Evolutionary conservation across 2,888 invertebrate genomes (phyloP).

Genomic region (Gymnoscelis rufifasciata): DNA sequence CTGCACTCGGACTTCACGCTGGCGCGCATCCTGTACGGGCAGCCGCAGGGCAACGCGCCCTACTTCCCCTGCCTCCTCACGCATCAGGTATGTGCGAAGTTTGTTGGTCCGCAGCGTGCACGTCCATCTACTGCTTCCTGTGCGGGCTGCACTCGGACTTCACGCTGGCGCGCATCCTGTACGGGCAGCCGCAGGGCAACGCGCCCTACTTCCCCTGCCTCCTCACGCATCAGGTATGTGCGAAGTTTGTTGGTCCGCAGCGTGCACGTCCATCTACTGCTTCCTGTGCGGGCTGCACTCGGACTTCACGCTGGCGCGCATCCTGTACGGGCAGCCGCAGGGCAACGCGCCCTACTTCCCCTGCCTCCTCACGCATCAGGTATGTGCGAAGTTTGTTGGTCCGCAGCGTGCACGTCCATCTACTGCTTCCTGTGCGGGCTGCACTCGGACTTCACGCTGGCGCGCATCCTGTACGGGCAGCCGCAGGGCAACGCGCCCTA

Average conservation of each 20-base stretch:
- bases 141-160: constrained; percentile 93
- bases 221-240: constrained; percentile 76
- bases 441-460: constrained; percentile 91
- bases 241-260: constrained; percentile 47
- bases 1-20: constrained; percentile 92
- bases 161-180: constrained; percentile 89
- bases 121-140: constrained; percentile 91
- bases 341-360: constrained; percentile 83
- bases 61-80: constrained; percentile 82
- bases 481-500: constrained; percentile 83
- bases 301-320: constrained; percentile 89
- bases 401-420: constrained; percentile 85
- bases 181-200: constrained; percentile 84
- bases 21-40: constrained; percentile 88
- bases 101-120: constrained; percentile 77
- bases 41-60: constrained; percentile 83
- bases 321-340: constrained; percentile 86
- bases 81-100: constrained; percentile 72
- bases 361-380: constrained; percentile 80
- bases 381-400: constrained; percentile 26
- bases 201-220: constrained; percentile 82
- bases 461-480: constrained; percentile 87
- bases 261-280: constrained; percentile 90
- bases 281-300: constrained; percentile 93
- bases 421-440: constrained; percentile 94